Evolutionary conservation across 2,113 vertebrate genomes (phyloP), one percentile per base, ranked within the genome.

Genomic region (Ammospiza nelsoni): DNA sequence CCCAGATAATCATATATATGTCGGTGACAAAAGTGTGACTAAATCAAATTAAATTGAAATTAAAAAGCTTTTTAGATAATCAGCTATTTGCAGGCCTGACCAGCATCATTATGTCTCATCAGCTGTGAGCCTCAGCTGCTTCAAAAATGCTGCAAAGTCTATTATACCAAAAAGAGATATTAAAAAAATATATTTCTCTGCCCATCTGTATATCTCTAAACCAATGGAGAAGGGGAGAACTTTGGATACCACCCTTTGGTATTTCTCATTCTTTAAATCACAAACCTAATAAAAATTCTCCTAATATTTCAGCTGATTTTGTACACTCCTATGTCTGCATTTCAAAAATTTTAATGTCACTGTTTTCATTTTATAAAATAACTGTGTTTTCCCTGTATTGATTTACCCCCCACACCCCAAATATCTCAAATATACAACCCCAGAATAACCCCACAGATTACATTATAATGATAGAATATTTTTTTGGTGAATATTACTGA

Each of bases 301-400:
- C 7, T 16, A 51, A 58, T 9, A 81, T 24, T 71, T 87, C 24
- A 78, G 9, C 9, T 55, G 24, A 29, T 51, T 22, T 8, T 67
- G 1, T 27, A 21, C 2, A 31, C 2, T 37, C 2, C 15, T 4
- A 15, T 24, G 1, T 15, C 59, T 39, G 15, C 12, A 12, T 75
- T 75, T 87, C 3, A 6, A 46, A 74, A 87, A 68, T 1, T 20
- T 77, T 66, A 22, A 15, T 29, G 15, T 9, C 20, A 17, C 1
- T 48, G 2, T 48, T 17, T 68, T 76, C 0, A 21, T 82, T 75
- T 79, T 37, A n/a, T 35, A 61, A 73, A 77, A 3, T 17, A 49
- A 46, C 9, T 63, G 8, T 37, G 1, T 39, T 88, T 77, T 51
- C 5, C 8, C 12, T 33, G 3, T 33, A n/a, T 37, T 54, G 59